A percentile compares a stretch with the other conserved stretches of the same genome.
Conservation (phyloP, 2,113 vertebrate genomes). For the Dissostichus mawsoni region DNA sequence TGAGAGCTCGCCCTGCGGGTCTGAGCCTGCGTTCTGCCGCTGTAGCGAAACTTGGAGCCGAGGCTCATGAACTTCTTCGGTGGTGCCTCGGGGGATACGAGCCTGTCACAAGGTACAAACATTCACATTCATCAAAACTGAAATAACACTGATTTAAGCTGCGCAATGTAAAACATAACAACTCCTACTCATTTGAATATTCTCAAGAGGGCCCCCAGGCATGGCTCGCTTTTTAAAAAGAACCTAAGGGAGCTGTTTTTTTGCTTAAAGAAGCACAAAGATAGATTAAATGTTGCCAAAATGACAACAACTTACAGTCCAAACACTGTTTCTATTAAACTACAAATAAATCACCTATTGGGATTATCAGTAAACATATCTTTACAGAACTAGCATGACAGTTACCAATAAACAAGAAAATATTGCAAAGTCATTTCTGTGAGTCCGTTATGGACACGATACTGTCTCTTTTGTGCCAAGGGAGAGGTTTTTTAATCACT, state of each 20-base stretch:
- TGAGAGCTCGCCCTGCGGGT: conserved; percentile 93
- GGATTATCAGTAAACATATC: conserved; percentile 1
- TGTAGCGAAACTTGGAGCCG: conserved; percentile 98
- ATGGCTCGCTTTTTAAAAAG: conserved; percentile 18
- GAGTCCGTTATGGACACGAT: background rate
- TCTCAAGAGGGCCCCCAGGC: conserved; percentile 36
- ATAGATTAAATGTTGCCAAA: conserved; percentile 17
- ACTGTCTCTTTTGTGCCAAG: background rate
- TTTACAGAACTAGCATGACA: background rate
- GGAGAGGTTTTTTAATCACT: background rate
- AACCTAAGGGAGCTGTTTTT: conserved; percentile 13
- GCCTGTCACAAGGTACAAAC: conserved; percentile 78
- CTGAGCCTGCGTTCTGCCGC: conserved; percentile 95
- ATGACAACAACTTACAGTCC: conserved; percentile 2
- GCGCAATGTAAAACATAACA: background rate
- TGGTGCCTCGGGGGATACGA: conserved; percentile 94
- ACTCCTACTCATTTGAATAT: conserved; percentile 11
- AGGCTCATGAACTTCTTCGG: conserved; percentile 96
- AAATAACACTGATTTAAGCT: conserved; percentile 22
- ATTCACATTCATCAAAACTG: conserved; percentile 47
- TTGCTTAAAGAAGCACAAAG: conserved; percentile 41
- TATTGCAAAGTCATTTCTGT: too few relatives aligned
- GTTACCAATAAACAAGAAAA: too few relatives aligned
- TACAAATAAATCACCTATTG: background rate
- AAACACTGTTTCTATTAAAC: background rate